Conservation (phyloP, 2,888 invertebrate genomes). For the Sinelater perroti region DNA sequence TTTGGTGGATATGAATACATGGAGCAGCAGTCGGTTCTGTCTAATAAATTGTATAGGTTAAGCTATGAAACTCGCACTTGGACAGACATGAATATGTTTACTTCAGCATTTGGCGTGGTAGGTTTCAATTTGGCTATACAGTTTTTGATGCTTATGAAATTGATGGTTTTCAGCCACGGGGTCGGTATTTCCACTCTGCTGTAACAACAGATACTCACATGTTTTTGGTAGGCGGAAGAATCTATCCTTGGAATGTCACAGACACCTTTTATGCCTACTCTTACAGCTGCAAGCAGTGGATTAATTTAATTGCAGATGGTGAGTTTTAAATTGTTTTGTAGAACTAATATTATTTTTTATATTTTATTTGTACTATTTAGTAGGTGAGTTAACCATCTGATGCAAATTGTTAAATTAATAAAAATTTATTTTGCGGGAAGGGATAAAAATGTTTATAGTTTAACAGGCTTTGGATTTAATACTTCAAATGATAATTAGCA, state of each 20-base stretch:
- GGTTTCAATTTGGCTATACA: no score
- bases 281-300: constrained; percentile 91
- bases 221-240: constrained; percentile 89
- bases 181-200: constrained; percentile 87
- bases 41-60: constrained; percentile 80
- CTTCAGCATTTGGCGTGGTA: constrained; percentile 57
- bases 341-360: no score
- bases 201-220: constrained; percentile 89
- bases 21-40: constrained; percentile 66
- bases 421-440: no score
- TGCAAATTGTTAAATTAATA: no score
- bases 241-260: constrained; percentile 75
- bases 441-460: no score
- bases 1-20: constrained; percentile 88
- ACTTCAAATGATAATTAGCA: no score
- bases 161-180: constrained; percentile 68
- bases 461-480: no score
- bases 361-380: no score
- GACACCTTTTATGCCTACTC: constrained; percentile 86
- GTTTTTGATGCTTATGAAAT: neutral
- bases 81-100: constrained; percentile 64
- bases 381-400: no score
- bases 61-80: constrained; percentile 81
- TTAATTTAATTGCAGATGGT: constrained; percentile 62
- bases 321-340: constrained; percentile 14